Conservation (phyloP, 2,797 vertebrate species). For the Premnoplex brunnescens region DNA sequence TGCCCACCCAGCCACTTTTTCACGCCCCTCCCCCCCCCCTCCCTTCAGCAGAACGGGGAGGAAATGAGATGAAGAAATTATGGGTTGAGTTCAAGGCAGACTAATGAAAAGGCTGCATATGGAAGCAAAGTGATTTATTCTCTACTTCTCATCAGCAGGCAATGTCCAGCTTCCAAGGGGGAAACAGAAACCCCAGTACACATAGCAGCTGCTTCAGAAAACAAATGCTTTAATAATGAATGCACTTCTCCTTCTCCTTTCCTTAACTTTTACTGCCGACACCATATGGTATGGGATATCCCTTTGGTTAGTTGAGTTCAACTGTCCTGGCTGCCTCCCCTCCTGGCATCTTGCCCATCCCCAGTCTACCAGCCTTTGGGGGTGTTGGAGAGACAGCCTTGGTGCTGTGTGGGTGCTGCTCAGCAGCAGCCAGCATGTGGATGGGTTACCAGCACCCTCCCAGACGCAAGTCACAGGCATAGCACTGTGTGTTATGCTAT, state of each 20-base stretch:
- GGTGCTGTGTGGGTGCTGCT: neutral
- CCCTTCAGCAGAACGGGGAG: neutral
- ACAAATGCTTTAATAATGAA: accelerated
- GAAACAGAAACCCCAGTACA: neutral
- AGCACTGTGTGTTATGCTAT: accelerated
- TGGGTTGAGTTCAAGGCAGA: neutral
- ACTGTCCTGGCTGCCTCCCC: neutral
- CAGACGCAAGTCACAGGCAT: neutral
- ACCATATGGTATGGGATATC: accelerated
- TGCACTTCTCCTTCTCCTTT: neutral
- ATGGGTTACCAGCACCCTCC: neutral
- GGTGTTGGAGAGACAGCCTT: neutral
- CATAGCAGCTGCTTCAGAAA: neutral
- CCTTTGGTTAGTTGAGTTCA: neutral
- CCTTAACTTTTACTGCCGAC: neutral
- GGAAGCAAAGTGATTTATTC: neutral
- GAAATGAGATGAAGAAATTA: neutral
- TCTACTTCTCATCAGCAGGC: neutral
- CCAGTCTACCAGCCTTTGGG: accelerated
- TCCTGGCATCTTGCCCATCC: neutral
- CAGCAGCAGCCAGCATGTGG: neutral
- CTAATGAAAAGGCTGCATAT: neutral
- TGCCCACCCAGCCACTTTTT: neutral
- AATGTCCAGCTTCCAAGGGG: neutral
- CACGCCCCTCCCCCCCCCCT: accelerated